Conservation (phyloP, 1,140 invertebrate species). For the Drosophila biarmipes region DNA sequence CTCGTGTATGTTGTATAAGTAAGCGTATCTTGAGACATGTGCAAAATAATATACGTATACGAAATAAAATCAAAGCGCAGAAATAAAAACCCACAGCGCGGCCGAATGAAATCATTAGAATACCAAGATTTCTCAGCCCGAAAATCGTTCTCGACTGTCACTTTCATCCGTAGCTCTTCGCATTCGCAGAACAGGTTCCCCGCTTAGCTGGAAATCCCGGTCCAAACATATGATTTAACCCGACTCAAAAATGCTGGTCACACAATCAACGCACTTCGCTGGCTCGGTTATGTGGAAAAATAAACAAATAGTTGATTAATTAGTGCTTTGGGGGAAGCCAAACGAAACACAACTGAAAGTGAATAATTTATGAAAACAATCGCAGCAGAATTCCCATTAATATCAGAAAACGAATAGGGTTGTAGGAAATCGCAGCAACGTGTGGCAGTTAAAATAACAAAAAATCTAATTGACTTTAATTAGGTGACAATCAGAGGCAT, state of each 20-base stretch:
- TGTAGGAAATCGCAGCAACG: not conserved
- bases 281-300: conserved; percentile 14
- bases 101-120: conserved; percentile 68
- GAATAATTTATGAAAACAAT: conserved; percentile 33
- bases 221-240: conserved; percentile 47
- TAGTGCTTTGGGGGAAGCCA: conserved; percentile 6
- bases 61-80: conserved; percentile 13
- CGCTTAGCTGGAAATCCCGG: conserved; percentile 22
- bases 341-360: conserved; percentile 38
- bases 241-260: conserved; percentile 13
- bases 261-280: conserved; percentile 21
- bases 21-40: conserved; percentile 53
- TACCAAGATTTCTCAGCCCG: conserved; percentile 28
- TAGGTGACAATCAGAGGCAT: conserved; percentile 7
- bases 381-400: not conserved
- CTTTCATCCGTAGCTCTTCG: conserved; percentile 42
- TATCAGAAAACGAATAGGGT: conserved; percentile 1
- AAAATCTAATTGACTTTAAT: conserved; percentile 6
- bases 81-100: conserved; percentile 7
- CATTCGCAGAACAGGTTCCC: conserved; percentile 58
- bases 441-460: not conserved
- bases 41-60: conserved; percentile 29
- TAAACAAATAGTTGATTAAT: conserved; percentile 48
- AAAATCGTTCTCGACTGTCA: conserved; percentile 46
- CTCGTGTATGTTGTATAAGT: conserved; percentile 30